Conservation (phyloP, 2,797 vertebrate species). For the Mareca strepera region DNA sequence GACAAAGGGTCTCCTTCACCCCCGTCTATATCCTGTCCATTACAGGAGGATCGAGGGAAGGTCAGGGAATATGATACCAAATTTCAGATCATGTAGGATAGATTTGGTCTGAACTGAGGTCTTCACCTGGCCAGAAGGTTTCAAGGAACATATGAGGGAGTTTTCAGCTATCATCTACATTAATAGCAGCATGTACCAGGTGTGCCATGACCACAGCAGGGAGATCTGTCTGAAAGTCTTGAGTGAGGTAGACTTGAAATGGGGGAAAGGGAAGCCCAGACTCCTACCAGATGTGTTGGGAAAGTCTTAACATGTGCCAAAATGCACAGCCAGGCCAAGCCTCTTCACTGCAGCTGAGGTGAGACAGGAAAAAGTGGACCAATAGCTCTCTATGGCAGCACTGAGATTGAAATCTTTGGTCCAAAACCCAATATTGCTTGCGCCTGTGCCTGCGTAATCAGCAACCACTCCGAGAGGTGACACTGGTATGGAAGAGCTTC, state of each 20-base stretch:
- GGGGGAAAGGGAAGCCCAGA: neutral
- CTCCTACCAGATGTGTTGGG: neutral
- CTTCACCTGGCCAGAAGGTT: neutral
- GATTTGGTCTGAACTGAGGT: neutral
- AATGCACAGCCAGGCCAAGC: neutral
- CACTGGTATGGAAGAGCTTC: neutral
- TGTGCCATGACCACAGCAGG: neutral
- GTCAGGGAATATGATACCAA: too few relatives aligned
- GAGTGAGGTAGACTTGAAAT: rapidly evolving
- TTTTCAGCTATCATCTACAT: neutral
- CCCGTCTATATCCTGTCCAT: neutral
- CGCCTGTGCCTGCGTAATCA: rapidly evolving
- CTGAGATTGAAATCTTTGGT: neutral
- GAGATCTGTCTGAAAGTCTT: neutral
- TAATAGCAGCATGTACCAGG: too few relatives aligned
- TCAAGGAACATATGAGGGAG: rapidly evolving
- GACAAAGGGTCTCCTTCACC: neutral
- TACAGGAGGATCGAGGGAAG: neutral
- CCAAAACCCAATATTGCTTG: neutral
- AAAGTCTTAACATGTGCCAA: rapidly evolving
- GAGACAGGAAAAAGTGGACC: neutral
- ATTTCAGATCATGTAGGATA: neutral
- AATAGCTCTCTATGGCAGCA: neutral
- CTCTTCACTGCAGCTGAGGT: neutral
- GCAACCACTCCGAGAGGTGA: neutral